Percentiles rank a stretch among this genome's conserved stretches.
Evolutionary conservation across 2,113 vertebrate genomes (phyloP).

Genomic region (Urocitellus parryii): DNA sequence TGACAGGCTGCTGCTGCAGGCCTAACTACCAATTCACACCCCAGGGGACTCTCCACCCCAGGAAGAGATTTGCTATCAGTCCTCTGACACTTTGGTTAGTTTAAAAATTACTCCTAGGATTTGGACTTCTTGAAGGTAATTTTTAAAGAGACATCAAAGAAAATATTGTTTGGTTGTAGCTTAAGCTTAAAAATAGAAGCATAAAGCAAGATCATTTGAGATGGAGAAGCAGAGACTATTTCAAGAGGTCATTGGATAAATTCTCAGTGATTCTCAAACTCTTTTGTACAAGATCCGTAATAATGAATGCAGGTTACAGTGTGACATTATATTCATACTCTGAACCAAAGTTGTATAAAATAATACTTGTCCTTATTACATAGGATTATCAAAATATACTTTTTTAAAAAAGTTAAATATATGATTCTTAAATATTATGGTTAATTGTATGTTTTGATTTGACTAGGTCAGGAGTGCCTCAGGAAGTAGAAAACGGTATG

Average conservation of each 20-base stretch:
- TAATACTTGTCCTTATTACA: background rate
- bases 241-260: constrained; percentile 25
- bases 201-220: constrained; percentile 52
- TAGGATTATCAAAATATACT: background rate
- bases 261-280: background rate
- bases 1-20: constrained; percentile 49
- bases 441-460: background rate
- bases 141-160: constrained; percentile 55
- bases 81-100: constrained; percentile 66
- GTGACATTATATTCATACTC: background rate
- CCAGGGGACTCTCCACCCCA: constrained; percentile 21
- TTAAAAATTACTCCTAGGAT: constrained; percentile 76
- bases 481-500: background rate
- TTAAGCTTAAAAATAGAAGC: constrained; percentile 58
- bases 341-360: constrained; percentile 29
- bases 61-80: constrained; percentile 65
- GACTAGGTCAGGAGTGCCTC: background rate
- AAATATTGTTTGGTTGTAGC: constrained; percentile 40
- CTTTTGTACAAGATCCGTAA: constrained; percentile 16
- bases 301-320: constrained; percentile 12
- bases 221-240: constrained; percentile 46
- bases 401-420: background rate
- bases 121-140: constrained; percentile 63
- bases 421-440: background rate
- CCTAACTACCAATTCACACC: constrained; percentile 70